phyloP scores from a whole-genome alignment of 1,140 invertebrate genomes.

The Drosophila pectinifera region DNA sequence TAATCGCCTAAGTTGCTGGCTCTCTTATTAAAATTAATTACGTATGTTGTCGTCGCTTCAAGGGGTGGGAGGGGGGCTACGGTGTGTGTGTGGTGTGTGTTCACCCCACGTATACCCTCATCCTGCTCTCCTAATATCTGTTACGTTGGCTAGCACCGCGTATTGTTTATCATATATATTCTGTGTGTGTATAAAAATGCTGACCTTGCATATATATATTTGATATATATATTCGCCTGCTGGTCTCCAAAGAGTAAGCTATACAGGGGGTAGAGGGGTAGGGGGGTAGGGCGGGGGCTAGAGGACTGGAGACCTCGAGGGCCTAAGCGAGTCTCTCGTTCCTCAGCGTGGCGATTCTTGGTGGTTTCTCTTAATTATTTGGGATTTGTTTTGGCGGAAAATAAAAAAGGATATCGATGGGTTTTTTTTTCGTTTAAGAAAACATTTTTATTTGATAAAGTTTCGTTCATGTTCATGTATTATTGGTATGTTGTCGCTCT shows the following conservation, averaged over 20 bases:
- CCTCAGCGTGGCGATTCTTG: slow-evolving; percentile 52
- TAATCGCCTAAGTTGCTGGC: slow-evolving; percentile 16
- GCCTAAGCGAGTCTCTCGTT: slow-evolving; percentile 70
- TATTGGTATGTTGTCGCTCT: slow-evolving; percentile 72
- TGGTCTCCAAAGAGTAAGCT: slow-evolving; percentile 31
- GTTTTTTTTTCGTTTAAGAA: slow-evolving; percentile 73
- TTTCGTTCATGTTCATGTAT: slow-evolving; percentile 78
- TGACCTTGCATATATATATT: slow-evolving; percentile 43
- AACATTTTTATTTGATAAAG: slow-evolving; percentile 81
- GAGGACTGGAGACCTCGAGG: slow-evolving; percentile 16
- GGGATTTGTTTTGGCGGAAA: slow-evolving; percentile 13
- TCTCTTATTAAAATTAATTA: slow-evolving; percentile 71
- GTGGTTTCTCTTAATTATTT: slow-evolving; percentile 16
- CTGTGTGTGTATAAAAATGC: slow-evolving; percentile 56
- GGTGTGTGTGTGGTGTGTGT: background rate
- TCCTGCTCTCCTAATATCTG: background rate
- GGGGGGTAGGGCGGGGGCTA: too few relatives aligned
- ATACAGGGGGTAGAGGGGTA: slow-evolving; percentile 17
- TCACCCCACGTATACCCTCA: too few relatives aligned
- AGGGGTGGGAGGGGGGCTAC: too few relatives aligned
- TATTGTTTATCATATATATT: slow-evolving; percentile 59
- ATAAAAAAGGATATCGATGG: slow-evolving; percentile 70
- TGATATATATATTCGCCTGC: slow-evolving; percentile 5
- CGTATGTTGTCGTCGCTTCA: slow-evolving; percentile 46
- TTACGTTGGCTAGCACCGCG: slow-evolving; percentile 74